Conservation (phyloP, 1,140 invertebrate genomes). For the Drosophila miranda region DNA sequence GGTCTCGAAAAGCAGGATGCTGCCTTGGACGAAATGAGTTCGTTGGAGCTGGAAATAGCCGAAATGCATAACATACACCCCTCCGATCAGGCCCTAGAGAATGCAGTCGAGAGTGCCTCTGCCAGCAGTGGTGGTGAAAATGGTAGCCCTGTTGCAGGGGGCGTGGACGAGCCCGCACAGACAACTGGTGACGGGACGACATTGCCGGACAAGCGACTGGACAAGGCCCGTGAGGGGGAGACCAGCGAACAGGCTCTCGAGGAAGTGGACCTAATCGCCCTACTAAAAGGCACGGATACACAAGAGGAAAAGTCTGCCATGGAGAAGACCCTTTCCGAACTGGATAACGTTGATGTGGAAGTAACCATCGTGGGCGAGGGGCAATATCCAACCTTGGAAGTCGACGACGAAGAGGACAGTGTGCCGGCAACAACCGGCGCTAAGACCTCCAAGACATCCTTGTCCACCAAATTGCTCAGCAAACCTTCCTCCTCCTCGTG, state of each 20-base stretch:
- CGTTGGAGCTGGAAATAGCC: conserved; percentile 73
- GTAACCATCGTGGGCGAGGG: conserved; percentile 79
- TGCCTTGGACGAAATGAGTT: conserved; percentile 68
- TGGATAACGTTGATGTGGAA: conserved; percentile 57
- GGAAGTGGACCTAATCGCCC: conserved; percentile 74
- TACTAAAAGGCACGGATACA: conserved; percentile 69
- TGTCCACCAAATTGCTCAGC: not conserved
- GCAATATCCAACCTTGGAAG: conserved; percentile 79
- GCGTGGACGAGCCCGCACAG: conserved; percentile 14
- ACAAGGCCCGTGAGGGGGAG: conserved; percentile 6
- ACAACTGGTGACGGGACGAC: conserved; percentile 1
- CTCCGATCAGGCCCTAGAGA: not conserved
- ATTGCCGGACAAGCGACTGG: conserved; percentile 4
- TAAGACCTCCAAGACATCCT: conserved; percentile 13
- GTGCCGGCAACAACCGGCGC: not conserved
- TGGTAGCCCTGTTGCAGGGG: not conserved
- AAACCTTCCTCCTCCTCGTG: conserved; percentile 3
- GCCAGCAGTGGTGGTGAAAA: conserved; percentile 15
- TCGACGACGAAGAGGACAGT: conserved; percentile 61
- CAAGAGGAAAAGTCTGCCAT: conserved; percentile 34
- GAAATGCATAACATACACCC: conserved; percentile 67
- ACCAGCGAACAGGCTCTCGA: conserved; percentile 44
- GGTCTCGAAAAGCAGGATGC: conserved; percentile 1
- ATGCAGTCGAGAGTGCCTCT: conserved; percentile 1
- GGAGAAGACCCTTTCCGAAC: conserved; percentile 45